Evolutionary conservation across 2,888 invertebrate species (phyloP).

Genomic region (Pandemis heparana): DNA sequence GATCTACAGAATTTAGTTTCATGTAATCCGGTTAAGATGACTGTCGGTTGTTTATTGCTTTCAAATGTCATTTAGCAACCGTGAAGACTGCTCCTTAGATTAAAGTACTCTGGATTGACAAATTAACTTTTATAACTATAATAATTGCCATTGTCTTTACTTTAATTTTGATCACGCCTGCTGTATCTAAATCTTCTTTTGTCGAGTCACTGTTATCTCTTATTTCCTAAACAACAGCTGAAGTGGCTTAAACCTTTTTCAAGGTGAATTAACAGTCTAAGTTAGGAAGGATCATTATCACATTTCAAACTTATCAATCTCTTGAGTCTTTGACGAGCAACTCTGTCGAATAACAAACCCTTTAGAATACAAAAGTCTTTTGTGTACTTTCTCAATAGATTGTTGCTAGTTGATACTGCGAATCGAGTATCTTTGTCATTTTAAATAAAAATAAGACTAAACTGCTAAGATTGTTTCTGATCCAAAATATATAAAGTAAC

Average conservation of each 20-base stretch:
- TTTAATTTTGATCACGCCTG: not conserved
- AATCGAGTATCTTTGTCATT: slow-evolving; percentile 17
- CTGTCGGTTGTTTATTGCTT: slow-evolving; percentile 18
- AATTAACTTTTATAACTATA: not conserved
- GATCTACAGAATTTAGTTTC: slow-evolving; percentile 36
- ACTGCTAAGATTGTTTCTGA: not conserved
- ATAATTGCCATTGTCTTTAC: not conserved
- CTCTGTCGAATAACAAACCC: slow-evolving; percentile 30
- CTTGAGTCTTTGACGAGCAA: slow-evolving; percentile 23
- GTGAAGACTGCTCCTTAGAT: not conserved
- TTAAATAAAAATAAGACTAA: not conserved
- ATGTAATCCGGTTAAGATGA: slow-evolving; percentile 24
- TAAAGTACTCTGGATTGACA: not conserved
- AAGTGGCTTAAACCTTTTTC: slow-evolving; percentile 11
- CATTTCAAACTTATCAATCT: slow-evolving; percentile 36
- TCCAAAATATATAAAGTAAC: not conserved
- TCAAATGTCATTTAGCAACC: not conserved
- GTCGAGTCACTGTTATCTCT: slow-evolving; percentile 4
- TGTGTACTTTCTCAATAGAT: slow-evolving; percentile 36
- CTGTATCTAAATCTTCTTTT: not conserved
- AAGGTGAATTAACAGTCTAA: slow-evolving; percentile 12
- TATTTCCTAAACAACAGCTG: not conserved
- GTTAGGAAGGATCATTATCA: slow-evolving; percentile 29
- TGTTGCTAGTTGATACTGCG: slow-evolving; percentile 28
- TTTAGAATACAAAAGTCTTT: slow-evolving; percentile 30